Percentiles rank a stretch among this genome's conserved stretches.
phyloP scores from a whole-genome alignment of 2,113 vertebrate genomes.

The Delphinapterus leucas region DNA sequence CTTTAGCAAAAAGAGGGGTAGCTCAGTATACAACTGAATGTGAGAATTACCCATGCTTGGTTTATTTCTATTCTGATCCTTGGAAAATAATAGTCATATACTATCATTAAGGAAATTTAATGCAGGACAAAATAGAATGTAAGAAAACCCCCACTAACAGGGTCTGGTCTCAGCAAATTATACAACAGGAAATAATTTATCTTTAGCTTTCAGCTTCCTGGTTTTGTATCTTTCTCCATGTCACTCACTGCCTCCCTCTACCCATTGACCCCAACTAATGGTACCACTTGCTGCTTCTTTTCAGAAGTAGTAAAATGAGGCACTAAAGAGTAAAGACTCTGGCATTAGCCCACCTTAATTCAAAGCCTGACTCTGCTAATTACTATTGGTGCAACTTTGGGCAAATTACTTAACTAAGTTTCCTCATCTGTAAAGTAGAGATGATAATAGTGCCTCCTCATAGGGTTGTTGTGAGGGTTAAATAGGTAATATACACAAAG shows the following conservation, averaged over 20 bases:
- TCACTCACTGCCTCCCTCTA: neutral
- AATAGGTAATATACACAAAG: neutral
- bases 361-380: neutral
- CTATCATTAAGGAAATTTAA: neutral
- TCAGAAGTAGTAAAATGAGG: neutral
- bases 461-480: neutral
- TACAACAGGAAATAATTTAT: neutral
- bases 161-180: neutral
- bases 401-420: neutral
- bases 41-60: neutral
- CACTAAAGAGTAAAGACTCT: neutral
- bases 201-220: neutral
- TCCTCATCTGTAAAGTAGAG: neutral
- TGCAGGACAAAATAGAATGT: neutral
- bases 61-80: neutral
- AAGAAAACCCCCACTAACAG: neutral
- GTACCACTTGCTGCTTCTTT: neutral
- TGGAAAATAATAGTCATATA: neutral
- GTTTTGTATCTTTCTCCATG: neutral
- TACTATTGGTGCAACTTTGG: neutral
- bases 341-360: neutral
- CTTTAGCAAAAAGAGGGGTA: neutral
- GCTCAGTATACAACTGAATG: neutral
- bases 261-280: neutral
- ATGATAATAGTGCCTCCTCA: neutral